These are phyloP conservation scores for Hippopotamyrus pictus DNA, from an alignment of 2,797 vertebrate species.

Conservation along the genomic window DNA sequence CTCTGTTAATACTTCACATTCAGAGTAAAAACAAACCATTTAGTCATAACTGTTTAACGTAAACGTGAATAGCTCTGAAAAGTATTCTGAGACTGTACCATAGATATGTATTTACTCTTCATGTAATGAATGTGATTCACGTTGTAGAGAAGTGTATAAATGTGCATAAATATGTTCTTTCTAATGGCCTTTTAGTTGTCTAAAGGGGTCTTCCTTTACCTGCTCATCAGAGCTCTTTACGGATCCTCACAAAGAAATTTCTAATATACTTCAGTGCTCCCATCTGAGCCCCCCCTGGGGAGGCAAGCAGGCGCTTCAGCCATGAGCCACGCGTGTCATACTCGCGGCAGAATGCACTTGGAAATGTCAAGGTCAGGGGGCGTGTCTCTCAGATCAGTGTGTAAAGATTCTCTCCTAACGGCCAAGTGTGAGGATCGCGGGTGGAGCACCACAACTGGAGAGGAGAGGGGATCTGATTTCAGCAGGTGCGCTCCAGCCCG, in stretches of 20 bases:
- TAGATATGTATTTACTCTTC: background rate
- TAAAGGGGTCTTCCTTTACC: background rate
- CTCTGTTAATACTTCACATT: background rate
- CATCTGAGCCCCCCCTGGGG: background rate
- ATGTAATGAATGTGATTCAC: background rate
- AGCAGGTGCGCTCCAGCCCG: background rate
- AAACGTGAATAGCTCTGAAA: background rate
- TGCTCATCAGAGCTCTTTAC: background rate
- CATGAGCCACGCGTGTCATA: background rate
- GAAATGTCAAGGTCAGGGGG: conserved; percentile 12
- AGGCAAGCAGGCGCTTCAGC: background rate
- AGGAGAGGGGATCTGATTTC: background rate
- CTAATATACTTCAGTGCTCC: background rate
- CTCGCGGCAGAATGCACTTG: background rate
- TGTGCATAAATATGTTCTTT: background rate
- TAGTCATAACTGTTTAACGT: background rate
- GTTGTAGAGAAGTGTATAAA: background rate
- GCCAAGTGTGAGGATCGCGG: background rate
- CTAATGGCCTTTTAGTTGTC: background rate
- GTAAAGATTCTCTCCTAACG: background rate
- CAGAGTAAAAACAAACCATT: background rate
- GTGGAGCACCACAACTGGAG: background rate
- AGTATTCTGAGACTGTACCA: background rate
- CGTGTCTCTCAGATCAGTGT: background rate
- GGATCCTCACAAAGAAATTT: background rate